Evolutionary conservation across 2,113 vertebrate genomes (phyloP).

Genomic region (Pseudonaja textilis): DNA sequence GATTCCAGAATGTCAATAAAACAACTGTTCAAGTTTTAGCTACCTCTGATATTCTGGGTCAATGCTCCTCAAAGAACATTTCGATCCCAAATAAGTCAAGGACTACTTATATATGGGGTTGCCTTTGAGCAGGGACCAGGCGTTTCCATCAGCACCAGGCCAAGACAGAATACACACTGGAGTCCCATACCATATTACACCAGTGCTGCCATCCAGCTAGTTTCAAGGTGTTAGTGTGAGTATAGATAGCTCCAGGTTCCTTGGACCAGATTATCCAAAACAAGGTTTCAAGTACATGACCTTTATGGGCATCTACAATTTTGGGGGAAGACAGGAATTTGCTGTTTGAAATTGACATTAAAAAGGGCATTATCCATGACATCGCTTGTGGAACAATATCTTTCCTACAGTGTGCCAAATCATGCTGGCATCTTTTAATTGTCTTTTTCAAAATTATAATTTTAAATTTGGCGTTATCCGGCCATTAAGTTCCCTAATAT

Average conservation of each 20-base stretch:
- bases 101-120: neutral
- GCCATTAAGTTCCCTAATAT: neutral
- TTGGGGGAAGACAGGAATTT: neutral
- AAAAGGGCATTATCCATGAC: neutral
- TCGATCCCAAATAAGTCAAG: neutral
- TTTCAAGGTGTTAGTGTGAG: neutral
- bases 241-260: neutral
- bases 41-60: neutral
- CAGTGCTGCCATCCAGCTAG: neutral
- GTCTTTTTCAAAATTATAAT: neutral
- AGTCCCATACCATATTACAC: neutral
- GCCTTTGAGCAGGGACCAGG: neutral
- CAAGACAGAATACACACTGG: neutral
- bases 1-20: neutral
- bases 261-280: neutral
- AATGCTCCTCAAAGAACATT: neutral
- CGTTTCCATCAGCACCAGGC: neutral
- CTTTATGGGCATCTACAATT: neutral
- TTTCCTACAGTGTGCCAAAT: neutral
- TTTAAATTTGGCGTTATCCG: neutral
- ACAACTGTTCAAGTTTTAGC: neutral
- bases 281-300: neutral
- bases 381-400: neutral
- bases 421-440: neutral
- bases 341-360: neutral